A percentile compares a stretch with the other conserved stretches of the same genome.
These are phyloP conservation scores for Cerceris rybyensis DNA, from an alignment of 2,888 invertebrate genomes.

Conservation along the genomic window DNA sequence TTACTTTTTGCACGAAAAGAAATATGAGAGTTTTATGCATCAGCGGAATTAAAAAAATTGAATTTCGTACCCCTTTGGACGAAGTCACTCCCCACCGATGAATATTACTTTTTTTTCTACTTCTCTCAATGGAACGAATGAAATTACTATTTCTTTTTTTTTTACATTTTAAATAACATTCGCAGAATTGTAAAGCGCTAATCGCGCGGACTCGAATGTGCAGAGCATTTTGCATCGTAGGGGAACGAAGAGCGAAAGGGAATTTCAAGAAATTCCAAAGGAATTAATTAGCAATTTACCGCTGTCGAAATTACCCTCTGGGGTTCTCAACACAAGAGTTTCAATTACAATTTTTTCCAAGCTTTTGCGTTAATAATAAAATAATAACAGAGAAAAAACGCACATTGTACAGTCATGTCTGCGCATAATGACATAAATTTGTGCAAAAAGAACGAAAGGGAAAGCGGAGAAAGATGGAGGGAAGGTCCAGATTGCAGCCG, in stretches of 20 bases:
- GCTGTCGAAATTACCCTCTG: too few relatives aligned
- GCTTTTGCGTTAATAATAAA: too few relatives aligned
- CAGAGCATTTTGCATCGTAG: too few relatives aligned
- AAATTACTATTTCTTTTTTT: constrained; percentile 15
- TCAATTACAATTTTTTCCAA: too few relatives aligned
- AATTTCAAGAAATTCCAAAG: too few relatives aligned
- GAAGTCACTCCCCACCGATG: constrained; percentile 16
- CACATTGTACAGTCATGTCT: too few relatives aligned
- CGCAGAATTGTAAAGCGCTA: constrained; percentile 13
- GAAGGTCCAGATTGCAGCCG: constrained; percentile 34
- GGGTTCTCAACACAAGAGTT: too few relatives aligned
- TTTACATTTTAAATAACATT: constrained; percentile 12
- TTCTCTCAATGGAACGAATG: neutral
- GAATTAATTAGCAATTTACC: too few relatives aligned
- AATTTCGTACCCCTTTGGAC: constrained; percentile 42
- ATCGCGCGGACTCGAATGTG: neutral
- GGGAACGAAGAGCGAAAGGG: too few relatives aligned
- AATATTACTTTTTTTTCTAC: neutral
- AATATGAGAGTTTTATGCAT: constrained; percentile 13
- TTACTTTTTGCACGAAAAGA: constrained; percentile 18
- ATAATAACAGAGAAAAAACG: too few relatives aligned
- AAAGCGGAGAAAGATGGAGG: neutral
- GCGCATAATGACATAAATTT: constrained; percentile 20
- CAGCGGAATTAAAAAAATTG: constrained; percentile 38
- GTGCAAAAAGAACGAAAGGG: constrained; percentile 3